Conservation (phyloP, 2,113 vertebrate genomes). For the Pollachius pollachius region DNA sequence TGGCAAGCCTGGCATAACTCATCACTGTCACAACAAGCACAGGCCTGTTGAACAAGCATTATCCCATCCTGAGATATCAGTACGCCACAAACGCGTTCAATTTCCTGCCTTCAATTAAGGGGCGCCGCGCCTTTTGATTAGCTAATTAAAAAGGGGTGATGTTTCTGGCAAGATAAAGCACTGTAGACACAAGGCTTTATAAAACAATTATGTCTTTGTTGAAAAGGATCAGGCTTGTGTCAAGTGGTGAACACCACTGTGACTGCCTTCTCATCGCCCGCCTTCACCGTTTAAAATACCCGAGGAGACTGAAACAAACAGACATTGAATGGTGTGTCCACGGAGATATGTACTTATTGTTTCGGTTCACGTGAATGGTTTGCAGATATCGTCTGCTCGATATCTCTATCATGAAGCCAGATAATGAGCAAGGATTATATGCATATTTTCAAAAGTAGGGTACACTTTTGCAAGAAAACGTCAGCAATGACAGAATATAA, state of each 20-base stretch:
- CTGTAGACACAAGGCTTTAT: conserved; percentile 5
- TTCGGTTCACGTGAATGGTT: no score
- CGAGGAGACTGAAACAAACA: no score
- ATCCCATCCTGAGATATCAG: neutral
- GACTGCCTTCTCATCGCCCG: conserved; percentile 7
- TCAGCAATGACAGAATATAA: no score
- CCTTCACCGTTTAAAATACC: no score
- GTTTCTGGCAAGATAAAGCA: conserved; percentile 6
- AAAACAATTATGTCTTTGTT: conserved; percentile 19
- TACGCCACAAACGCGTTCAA: neutral
- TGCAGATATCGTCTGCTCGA: no score
- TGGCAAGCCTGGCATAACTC: neutral
- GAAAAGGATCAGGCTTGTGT: conserved; percentile 7
- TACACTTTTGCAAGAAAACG: neutral
- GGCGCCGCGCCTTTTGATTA: conserved; percentile 3
- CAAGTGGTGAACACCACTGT: conserved; percentile 12
- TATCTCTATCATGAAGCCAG: no score
- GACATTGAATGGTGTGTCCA: no score
- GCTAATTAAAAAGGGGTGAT: conserved; percentile 24
- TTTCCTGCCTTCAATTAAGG: conserved; percentile 2
- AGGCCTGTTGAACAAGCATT: neutral
- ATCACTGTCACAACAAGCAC: conserved; percentile 4
- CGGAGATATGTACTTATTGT: no score
- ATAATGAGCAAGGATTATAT: no score
- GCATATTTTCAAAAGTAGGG: neutral